These are phyloP conservation scores for Poeciliopsis prolifica DNA, from an alignment of 2,113 vertebrate species.

Conservation along the genomic window DNA sequence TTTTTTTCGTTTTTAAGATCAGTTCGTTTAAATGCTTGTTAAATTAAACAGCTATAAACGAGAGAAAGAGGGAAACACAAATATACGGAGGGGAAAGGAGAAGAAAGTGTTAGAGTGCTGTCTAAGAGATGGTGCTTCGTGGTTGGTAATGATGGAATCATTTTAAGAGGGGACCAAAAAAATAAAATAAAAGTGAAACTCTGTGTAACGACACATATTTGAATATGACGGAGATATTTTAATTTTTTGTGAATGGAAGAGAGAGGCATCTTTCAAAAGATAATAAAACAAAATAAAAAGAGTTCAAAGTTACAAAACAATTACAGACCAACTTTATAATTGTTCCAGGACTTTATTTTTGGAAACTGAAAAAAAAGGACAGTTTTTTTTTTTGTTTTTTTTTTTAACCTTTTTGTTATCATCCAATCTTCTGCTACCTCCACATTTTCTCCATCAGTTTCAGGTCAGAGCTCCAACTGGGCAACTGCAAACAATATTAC, in stretches of 20 bases:
- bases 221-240: too few relatives aligned
- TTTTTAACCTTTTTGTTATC: too few relatives aligned
- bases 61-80: not conserved
- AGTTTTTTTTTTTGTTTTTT: too few relatives aligned
- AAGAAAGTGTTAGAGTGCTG: constrained; percentile 57
- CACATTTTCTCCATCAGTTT: too few relatives aligned
- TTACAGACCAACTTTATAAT: not conserved
- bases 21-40: constrained; percentile 76
- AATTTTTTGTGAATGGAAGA: too few relatives aligned
- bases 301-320: not conserved
- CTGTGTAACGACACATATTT: not conserved
- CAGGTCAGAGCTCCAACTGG: too few relatives aligned
- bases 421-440: too few relatives aligned
- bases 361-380: too few relatives aligned
- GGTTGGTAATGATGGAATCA: constrained; percentile 58
- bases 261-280: not conserved
- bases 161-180: constrained; percentile 1
- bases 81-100: not conserved
- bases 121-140: constrained; percentile 51
- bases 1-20: constrained; percentile 56
- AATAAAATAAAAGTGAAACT: not conserved
- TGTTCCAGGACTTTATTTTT: not conserved
- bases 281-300: not conserved
- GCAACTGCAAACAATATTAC: not conserved
- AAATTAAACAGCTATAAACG: constrained; percentile 63